These are phyloP conservation scores for Anguilla rostrata DNA, from an alignment of 2,113 vertebrate genomes.

Conservation along the genomic window DNA sequence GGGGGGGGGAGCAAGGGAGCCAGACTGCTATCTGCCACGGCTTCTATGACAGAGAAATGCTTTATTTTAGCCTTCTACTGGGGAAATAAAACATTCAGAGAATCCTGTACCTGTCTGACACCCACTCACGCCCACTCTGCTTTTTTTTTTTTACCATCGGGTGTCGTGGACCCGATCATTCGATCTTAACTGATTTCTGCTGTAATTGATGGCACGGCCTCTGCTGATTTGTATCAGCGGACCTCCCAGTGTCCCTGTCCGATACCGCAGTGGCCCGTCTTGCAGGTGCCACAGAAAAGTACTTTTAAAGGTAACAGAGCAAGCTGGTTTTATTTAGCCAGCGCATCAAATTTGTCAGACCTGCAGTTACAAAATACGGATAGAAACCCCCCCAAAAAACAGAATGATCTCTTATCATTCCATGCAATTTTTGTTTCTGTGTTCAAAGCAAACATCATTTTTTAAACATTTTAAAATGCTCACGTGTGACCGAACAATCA, in stretches of 20 bases:
- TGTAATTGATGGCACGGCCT: constrained; percentile 65
- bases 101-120: neutral
- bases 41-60: constrained; percentile 15
- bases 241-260: constrained; percentile 61
- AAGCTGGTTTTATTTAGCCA: neutral
- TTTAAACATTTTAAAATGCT: no score
- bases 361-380: no score
- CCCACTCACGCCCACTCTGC: neutral
- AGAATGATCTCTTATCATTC: no score
- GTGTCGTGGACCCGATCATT: constrained; percentile 60
- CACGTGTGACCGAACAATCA: no score
- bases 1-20: neutral
- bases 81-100: neutral
- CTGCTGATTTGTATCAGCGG: constrained; percentile 62
- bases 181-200: constrained; percentile 67
- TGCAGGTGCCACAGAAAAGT: constrained; percentile 63
- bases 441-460: no score
- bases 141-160: constrained; percentile 36
- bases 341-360: no score
- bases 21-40: neutral
- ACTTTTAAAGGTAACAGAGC: constrained; percentile 59
- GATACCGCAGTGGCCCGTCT: constrained; percentile 72
- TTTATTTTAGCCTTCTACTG: neutral
- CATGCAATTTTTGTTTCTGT: no score
- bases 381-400: no score